A percentile compares a stretch with the other conserved stretches of the same genome.
Evolutionary conservation across 1,140 invertebrate species (phyloP).

Genomic region (Steinernema feltiae): DNA sequence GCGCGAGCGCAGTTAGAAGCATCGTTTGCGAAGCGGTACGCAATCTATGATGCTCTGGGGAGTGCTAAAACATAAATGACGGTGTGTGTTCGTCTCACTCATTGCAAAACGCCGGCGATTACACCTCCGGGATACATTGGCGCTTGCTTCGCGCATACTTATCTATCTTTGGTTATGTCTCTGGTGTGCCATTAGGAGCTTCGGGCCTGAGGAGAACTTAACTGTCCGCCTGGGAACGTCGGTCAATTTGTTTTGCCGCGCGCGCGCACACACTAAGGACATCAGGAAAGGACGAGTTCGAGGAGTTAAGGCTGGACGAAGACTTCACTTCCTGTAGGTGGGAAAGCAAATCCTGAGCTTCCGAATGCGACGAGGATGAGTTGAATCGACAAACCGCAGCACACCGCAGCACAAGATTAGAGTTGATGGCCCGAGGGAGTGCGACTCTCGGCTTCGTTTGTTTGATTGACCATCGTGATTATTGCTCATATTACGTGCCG

Average conservation of each 20-base stretch:
- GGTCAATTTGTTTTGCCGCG: neutral
- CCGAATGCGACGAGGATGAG: neutral
- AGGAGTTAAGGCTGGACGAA: neutral
- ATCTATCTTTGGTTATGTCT: conserved; percentile 14
- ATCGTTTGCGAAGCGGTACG: neutral
- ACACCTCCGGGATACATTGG: conserved; percentile 10
- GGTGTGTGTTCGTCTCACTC: conserved; percentile 8
- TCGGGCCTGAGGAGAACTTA: neutral
- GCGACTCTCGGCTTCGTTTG: conserved; percentile 8
- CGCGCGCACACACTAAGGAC: neutral
- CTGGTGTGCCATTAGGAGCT: neutral
- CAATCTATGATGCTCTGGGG: neutral
- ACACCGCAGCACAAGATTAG: conserved; percentile 5
- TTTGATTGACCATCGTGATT: conserved; percentile 14
- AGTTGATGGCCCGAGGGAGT: neutral
- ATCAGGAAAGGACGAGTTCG: neutral
- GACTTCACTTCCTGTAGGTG: too few relatives aligned
- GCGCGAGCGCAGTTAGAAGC: neutral
- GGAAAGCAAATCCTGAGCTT: neutral
- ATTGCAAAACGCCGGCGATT: conserved; percentile 1
- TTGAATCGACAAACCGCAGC: too few relatives aligned
- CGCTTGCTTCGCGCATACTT: conserved; percentile 4
- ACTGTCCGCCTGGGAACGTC: conserved; percentile 7
- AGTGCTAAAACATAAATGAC: conserved; percentile 14
- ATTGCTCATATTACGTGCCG: conserved; percentile 15